Evolutionary conservation across 2,113 vertebrate species (phyloP).

Genomic region (Chrysochloris asiatica): DNA sequence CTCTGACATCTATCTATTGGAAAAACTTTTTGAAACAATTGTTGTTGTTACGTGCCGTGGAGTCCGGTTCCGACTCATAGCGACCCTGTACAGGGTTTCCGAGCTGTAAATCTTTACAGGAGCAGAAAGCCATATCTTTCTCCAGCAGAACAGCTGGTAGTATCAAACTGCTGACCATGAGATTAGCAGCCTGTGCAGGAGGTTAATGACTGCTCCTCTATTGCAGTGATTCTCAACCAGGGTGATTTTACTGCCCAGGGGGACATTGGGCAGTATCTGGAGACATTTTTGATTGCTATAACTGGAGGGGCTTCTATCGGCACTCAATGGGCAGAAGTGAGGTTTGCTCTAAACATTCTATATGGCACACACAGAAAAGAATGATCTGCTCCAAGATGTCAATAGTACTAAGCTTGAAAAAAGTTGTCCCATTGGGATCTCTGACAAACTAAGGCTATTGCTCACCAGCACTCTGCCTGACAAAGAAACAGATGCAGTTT

Average conservation of each 20-base stretch:
- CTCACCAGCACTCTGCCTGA: background rate
- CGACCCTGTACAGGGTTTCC: no score
- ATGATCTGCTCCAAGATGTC: background rate
- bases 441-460: background rate
- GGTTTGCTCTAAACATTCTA: background rate
- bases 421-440: background rate
- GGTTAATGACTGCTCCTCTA: background rate
- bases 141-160: no score
- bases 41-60: no score
- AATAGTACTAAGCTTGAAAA: background rate
- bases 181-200: no score
- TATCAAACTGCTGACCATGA: no score
- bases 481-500: background rate
- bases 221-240: background rate
- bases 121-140: no score
- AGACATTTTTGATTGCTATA: background rate
- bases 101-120: no score
- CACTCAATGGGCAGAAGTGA: background rate
- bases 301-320: background rate
- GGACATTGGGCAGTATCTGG: background rate
- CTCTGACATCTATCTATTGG: background rate
- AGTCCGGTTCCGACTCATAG: no score
- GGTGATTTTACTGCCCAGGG: background rate
- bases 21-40: slow-evolving; percentile 21
- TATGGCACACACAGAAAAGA: background rate